These are phyloP conservation scores for Sebastes hopkinsi DNA, from an alignment of 2,797 vertebrate species.

Conservation along the genomic window DNA sequence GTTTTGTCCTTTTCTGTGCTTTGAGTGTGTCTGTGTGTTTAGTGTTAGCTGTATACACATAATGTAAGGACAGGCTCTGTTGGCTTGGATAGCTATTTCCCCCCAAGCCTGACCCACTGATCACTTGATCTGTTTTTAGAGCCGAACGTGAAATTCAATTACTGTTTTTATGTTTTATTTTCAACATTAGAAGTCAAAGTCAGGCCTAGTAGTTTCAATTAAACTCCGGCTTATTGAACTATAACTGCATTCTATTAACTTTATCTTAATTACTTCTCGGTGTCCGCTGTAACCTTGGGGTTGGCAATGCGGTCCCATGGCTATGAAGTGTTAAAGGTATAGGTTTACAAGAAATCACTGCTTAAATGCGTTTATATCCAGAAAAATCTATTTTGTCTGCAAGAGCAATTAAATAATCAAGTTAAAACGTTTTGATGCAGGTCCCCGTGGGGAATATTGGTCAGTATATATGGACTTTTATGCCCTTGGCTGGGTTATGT, in stretches of 20 bases:
- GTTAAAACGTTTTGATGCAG: background rate
- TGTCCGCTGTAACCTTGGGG: constrained; percentile 71
- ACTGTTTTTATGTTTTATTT: constrained; percentile 59
- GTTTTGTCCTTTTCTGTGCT: background rate
- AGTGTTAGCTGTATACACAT: background rate
- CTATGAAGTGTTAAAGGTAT: constrained; percentile 47
- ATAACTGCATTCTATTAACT: constrained; percentile 76
- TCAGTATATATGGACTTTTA: background rate
- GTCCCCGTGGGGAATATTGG: background rate
- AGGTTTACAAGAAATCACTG: constrained; percentile 44
- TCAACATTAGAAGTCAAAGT: constrained; percentile 53
- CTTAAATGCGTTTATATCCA: constrained; percentile 10
- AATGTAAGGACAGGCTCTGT: background rate
- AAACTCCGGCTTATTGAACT: constrained; percentile 73
- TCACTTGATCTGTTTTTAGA: constrained; percentile 23
- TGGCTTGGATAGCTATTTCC: constrained; percentile 19
- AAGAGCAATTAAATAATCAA: background rate
- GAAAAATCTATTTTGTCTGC: constrained; percentile 5
- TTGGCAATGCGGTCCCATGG: constrained; percentile 19
- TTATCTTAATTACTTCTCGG: constrained; percentile 79
- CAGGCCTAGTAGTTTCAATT: constrained; percentile 69
- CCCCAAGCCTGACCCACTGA: constrained; percentile 15
- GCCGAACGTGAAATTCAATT: constrained; percentile 56
- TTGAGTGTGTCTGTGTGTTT: background rate
- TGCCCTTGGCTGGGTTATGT: background rate